Evolutionary conservation across 1,140 invertebrate species (phyloP).

Genomic region (Popillia japonica): DNA sequence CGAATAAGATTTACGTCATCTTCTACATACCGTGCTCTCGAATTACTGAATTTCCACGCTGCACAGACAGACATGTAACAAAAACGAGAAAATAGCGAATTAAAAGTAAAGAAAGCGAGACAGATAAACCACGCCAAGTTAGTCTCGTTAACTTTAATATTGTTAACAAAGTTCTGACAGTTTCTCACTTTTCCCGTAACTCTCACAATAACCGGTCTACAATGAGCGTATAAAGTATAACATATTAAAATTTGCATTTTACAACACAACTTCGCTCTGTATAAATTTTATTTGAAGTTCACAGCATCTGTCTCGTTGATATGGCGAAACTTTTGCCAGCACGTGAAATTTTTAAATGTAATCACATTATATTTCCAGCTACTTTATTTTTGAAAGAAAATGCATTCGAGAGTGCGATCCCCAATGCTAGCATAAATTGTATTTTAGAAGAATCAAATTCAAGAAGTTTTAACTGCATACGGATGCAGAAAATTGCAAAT

Average conservation of each 20-base stretch:
- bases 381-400: too few relatives aligned
- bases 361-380: too few relatives aligned
- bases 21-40: neutral
- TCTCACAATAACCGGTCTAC: constrained; percentile 27
- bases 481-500: too few relatives aligned
- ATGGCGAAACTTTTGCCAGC: neutral
- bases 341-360: neutral
- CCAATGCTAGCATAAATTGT: too few relatives aligned
- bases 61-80: neutral
- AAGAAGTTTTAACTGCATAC: too few relatives aligned
- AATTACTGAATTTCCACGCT: constrained; percentile 2
- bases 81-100: constrained; percentile 5
- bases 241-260: constrained; percentile 33
- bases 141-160: constrained; percentile 26
- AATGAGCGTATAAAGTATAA: constrained; percentile 26
- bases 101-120: neutral
- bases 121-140: constrained; percentile 7
- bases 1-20: neutral
- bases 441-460: too few relatives aligned
- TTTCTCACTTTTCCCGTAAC: constrained; percentile 24
- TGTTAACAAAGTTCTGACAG: constrained; percentile 33
- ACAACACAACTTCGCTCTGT: neutral
- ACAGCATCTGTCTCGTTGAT: neutral
- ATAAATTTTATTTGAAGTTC: constrained; percentile 14
- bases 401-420: too few relatives aligned